Evolutionary conservation across 2,888 invertebrate species (phyloP).

Genomic region (Mimumesa dahlbomi): DNA sequence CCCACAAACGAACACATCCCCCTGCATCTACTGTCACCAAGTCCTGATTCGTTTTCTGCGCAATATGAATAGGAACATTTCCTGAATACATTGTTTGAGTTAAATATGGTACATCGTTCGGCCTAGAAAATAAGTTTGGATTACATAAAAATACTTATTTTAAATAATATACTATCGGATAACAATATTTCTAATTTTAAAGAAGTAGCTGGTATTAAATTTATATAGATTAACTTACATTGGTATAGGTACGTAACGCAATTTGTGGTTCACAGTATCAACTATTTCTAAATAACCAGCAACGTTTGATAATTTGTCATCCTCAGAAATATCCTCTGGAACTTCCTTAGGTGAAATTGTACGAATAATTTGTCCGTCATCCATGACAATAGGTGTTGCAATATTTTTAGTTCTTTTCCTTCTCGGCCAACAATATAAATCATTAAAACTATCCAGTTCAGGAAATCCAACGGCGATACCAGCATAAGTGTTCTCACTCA

Average conservation of each 20-base stretch:
- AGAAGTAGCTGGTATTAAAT: too few species aligned
- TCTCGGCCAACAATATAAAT: constrained; percentile 78
- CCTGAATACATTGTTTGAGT: constrained; percentile 80
- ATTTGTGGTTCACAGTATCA: constrained; percentile 80
- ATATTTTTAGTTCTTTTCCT: constrained; percentile 51
- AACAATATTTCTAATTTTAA: too few species aligned
- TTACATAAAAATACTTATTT: too few species aligned
- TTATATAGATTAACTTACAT: constrained; percentile 72
- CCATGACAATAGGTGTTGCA: constrained; percentile 66
- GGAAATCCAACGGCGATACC: constrained; percentile 81
- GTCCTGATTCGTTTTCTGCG: constrained; percentile 79
- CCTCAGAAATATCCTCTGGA: constrained; percentile 61
- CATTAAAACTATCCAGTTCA: constrained; percentile 78
- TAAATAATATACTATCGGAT: too few species aligned
- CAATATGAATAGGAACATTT: constrained; percentile 79
- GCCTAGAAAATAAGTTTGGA: too few species aligned
- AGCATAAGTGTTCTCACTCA: constrained; percentile 78
- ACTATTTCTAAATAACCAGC: constrained; percentile 82
- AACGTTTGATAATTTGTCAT: constrained; percentile 54
- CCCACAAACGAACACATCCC: constrained; percentile 83
- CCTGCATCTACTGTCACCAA: constrained; percentile 83
- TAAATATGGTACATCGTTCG: constrained; percentile 76
- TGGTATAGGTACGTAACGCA: constrained; percentile 82
- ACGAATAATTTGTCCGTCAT: constrained; percentile 72
- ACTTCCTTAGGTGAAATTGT: constrained; percentile 66